These are phyloP conservation scores for Aphodius sticticus DNA, from an alignment of 2,888 invertebrate species.

Conservation along the genomic window DNA sequence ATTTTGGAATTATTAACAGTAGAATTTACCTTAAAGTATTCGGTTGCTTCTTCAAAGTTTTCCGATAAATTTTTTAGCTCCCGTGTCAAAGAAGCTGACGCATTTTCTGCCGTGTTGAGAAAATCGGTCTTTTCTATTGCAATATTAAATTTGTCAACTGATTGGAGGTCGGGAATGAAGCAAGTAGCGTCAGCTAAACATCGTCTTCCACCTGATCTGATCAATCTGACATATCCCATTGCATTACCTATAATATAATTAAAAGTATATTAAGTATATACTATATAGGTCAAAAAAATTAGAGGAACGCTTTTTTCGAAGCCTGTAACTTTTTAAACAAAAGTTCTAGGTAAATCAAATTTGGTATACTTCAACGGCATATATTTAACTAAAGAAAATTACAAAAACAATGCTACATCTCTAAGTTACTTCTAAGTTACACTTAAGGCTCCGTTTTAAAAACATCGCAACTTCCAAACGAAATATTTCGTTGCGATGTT, in stretches of 20 bases:
- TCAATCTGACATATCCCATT: constrained; percentile 93
- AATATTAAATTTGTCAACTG: constrained; percentile 66
- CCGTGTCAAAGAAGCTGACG: constrained; percentile 77
- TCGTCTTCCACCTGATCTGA: constrained; percentile 92
- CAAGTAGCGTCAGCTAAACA: constrained; percentile 91
- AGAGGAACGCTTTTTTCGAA: too few species aligned
- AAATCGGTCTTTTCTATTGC: constrained; percentile 68
- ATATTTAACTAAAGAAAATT: too few species aligned
- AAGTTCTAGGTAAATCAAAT: too few species aligned
- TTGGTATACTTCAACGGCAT: too few species aligned
- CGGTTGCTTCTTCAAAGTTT: constrained; percentile 62
- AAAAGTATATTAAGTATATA: constrained; percentile 8
- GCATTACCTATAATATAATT: constrained; percentile 72
- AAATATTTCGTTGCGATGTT: too few species aligned
- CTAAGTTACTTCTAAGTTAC: too few species aligned
- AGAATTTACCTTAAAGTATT: constrained; percentile 47
- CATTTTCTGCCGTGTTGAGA: constrained; percentile 67
- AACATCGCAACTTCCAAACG: too few species aligned
- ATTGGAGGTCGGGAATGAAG: constrained; percentile 84
- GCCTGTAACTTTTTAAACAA: too few species aligned
- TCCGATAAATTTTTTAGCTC: constrained; percentile 80
- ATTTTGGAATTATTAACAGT: neutral
- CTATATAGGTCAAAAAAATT: too few species aligned
- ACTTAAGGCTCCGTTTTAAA: too few species aligned
- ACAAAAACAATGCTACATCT: too few species aligned